Conservation (phyloP, 1,140 invertebrate species). For the Chlorops oryzae region DNA sequence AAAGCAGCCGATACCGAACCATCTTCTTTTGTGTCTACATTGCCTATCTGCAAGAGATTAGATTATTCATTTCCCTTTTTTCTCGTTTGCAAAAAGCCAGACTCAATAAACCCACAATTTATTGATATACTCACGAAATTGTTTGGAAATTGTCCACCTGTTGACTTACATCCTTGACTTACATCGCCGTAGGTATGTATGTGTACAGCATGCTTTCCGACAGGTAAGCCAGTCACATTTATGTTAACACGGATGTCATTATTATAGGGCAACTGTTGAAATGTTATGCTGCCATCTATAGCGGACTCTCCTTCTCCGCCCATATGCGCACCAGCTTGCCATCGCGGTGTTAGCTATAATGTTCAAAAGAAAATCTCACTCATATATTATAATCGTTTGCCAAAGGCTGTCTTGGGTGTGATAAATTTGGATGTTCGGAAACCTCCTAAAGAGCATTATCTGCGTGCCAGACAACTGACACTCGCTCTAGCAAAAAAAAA, state of each 20-base stretch:
- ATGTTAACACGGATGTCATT: constrained; percentile 52
- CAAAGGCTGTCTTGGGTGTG: too few species aligned
- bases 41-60: constrained; percentile 29
- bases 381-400: too few species aligned
- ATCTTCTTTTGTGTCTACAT: constrained; percentile 41
- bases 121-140: constrained; percentile 37
- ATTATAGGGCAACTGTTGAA: constrained; percentile 39
- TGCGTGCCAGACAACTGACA: too few species aligned
- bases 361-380: too few species aligned
- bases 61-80: not conserved
- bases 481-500: too few species aligned
- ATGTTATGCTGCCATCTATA: constrained; percentile 32
- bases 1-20: constrained; percentile 36
- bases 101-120: too few species aligned
- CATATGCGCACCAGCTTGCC: constrained; percentile 34
- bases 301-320: constrained; percentile 29
- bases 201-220: constrained; percentile 68
- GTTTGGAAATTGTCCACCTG: constrained; percentile 50
- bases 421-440: too few species aligned
- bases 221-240: constrained; percentile 53
- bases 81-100: not conserved
- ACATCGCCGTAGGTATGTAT: constrained; percentile 66
- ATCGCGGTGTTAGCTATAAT: constrained; percentile 26
- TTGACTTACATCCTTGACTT: constrained; percentile 54
- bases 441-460: too few species aligned